phyloP scores from a whole-genome alignment of 2,888 invertebrate species.

The Subacronicta megacephala region DNA sequence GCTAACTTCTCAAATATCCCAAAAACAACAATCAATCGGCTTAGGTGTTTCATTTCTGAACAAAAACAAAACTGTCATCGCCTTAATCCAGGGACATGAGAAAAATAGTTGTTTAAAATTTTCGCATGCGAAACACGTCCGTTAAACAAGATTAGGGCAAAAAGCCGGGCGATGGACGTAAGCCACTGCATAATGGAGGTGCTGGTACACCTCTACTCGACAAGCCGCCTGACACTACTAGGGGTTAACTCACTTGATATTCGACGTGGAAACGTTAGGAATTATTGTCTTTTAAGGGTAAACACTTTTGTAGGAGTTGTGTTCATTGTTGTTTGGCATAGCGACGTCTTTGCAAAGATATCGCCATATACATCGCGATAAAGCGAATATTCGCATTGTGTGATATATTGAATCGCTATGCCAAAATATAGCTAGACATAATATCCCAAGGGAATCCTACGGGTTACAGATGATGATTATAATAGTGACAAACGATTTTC shows the following conservation, averaged over 20 bases:
- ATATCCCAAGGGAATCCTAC: no score
- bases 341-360: no score
- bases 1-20: constrained; percentile 12
- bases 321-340: background rate
- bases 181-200: constrained; percentile 70
- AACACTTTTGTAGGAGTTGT: background rate
- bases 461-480: no score
- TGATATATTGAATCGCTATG: no score
- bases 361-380: no score
- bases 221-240: constrained; percentile 42
- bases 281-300: background rate
- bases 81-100: constrained; percentile 49
- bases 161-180: constrained; percentile 63
- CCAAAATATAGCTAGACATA: no score
- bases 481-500: no score
- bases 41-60: constrained; percentile 27
- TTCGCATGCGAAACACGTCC: constrained; percentile 68
- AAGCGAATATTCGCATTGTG: no score
- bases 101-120: constrained; percentile 66
- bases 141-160: constrained; percentile 69
- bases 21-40: constrained; percentile 43
- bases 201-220: constrained; percentile 54
- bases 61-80: constrained; percentile 57
- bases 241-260: constrained; percentile 39
- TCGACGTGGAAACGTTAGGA: constrained; percentile 22